Evolutionary conservation across 2,888 invertebrate species (phyloP).

Genomic region (Tenodera sinensis): DNA sequence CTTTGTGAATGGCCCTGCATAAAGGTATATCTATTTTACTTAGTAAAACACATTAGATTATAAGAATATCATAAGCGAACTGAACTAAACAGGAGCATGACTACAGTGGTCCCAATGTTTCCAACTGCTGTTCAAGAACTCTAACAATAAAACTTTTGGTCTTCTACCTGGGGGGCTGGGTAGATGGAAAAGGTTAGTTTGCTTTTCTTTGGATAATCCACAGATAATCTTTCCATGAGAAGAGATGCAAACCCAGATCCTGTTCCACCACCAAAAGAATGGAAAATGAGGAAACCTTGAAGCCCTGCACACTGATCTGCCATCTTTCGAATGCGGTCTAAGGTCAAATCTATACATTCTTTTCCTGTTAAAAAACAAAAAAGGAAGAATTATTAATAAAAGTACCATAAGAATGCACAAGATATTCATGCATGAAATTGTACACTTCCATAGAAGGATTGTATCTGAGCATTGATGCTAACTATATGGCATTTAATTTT

Average conservation of each 20-base stretch:
- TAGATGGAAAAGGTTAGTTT: constrained; percentile 88
- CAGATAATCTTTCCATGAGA: constrained; percentile 78
- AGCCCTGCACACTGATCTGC: constrained; percentile 77
- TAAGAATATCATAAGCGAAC: too few relatives aligned
- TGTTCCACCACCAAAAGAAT: constrained; percentile 82
- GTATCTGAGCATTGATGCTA: too few relatives aligned
- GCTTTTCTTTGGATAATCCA: constrained; percentile 83
- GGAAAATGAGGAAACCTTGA: constrained; percentile 85
- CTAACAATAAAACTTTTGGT: not conserved
- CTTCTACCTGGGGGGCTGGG: constrained; percentile 75
- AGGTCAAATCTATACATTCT: constrained; percentile 69
- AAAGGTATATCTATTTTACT: too few relatives aligned
- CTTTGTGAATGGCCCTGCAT: too few relatives aligned
- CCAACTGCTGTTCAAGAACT: not conserved
- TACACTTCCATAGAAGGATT: too few relatives aligned
- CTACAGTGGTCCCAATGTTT: not conserved
- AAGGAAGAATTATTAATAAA: not conserved
- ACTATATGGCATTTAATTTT: too few relatives aligned
- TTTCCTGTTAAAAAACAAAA: constrained; percentile 37
- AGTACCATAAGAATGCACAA: not conserved
- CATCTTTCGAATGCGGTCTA: constrained; percentile 68
- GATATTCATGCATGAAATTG: not conserved
- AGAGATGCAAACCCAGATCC: constrained; percentile 87
- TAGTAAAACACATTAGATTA: too few relatives aligned
- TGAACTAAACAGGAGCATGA: not conserved